Evolutionary conservation across 2,113 vertebrate species (phyloP).

Genomic region (Bos taurus): ARS-UCD2.0 NC_037357.1:59678501-59679000

Average conservation of each 20-base stretch:
- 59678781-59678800: background rate
- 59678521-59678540: background rate
- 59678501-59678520: background rate
- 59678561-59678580: background rate
- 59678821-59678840: background rate
- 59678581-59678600: background rate
- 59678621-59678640: background rate
- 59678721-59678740: background rate
- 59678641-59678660: background rate
- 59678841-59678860: background rate
- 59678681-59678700: background rate
- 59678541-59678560: background rate
- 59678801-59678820: background rate
- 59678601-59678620: background rate
- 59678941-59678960: background rate
- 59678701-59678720: background rate
- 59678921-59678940: background rate
- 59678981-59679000: background rate
- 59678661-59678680: background rate
- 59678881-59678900: background rate
- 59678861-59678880: background rate
- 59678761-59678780: background rate
- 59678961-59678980: background rate
- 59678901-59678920: slow-evolving; percentile 5
- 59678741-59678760: background rate